phyloP scores from a whole-genome alignment of 2,797 vertebrate genomes.

The Scomberomorus guttatus region DNA sequence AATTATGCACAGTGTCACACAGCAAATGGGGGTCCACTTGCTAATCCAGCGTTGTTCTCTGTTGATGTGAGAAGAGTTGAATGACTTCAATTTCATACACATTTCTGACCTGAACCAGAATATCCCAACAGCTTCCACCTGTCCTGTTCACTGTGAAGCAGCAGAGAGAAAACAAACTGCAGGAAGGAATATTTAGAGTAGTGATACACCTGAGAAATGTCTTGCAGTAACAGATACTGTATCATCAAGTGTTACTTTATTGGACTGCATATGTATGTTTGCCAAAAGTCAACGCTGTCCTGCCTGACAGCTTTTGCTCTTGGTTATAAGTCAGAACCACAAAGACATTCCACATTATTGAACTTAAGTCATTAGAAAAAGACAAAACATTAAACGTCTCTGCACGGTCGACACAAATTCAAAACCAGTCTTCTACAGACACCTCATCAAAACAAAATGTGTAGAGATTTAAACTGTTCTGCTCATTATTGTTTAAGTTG shows the following conservation, averaged over 20 bases:
- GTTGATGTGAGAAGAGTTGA: too few relatives aligned
- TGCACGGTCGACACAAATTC: slow-evolving; percentile 10
- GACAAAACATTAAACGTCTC: slow-evolving; percentile 34
- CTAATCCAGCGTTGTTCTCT: too few relatives aligned
- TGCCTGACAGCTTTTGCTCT: slow-evolving; percentile 20
- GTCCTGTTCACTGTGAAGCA: background rate
- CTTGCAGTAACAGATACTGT: slow-evolving; percentile 13
- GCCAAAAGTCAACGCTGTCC: slow-evolving; percentile 41
- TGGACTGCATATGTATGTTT: slow-evolving; percentile 57
- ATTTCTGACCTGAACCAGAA: background rate
- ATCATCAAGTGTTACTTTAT: slow-evolving; percentile 57
- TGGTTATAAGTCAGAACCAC: slow-evolving; percentile 40
- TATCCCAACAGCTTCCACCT: background rate
- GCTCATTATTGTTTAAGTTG: background rate
- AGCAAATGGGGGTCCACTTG: too few relatives aligned
- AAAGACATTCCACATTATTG: slow-evolving; percentile 35
- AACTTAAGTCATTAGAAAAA: slow-evolving; percentile 34
- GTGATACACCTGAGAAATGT: slow-evolving; percentile 6
- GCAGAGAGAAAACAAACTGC: background rate
- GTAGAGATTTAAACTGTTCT: slow-evolving; percentile 10
- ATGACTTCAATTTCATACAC: too few relatives aligned
- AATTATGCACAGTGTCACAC: too few relatives aligned
- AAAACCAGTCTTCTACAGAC: slow-evolving; percentile 12
- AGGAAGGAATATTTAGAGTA: background rate
- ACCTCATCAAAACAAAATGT: slow-evolving; percentile 16